Percentiles rank a stretch among this genome's conserved stretches.
Conservation (phyloP, 2,113 vertebrate species). For the Triplophysa tibetana region DNA sequence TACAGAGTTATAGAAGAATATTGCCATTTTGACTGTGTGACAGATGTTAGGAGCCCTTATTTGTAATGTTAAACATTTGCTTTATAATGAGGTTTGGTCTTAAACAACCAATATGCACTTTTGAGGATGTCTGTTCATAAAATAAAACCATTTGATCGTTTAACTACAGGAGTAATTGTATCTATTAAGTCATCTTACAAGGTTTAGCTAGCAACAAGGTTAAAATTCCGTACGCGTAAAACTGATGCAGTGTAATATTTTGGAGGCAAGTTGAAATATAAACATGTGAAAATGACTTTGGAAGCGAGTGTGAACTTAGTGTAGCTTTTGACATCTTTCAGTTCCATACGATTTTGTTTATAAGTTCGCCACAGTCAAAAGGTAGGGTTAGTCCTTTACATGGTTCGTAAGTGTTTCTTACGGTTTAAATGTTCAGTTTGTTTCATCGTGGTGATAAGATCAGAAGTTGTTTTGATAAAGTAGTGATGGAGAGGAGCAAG, state of each 20-base stretch:
- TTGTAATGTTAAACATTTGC: conserved; percentile 4
- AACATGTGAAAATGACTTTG: background rate
- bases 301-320: background rate
- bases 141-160: background rate
- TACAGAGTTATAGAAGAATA: background rate
- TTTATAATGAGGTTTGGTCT: conserved; percentile 7
- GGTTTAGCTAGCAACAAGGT: background rate
- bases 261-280: background rate
- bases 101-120: conserved; percentile 29
- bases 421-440: background rate
- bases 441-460: background rate
- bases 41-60: background rate
- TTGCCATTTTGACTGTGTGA: background rate
- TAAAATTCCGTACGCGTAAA: background rate
- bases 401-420: background rate
- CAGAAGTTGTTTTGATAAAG: conserved; percentile 2
- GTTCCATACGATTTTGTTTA: background rate
- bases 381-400: background rate
- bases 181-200: background rate
- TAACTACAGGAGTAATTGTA: background rate
- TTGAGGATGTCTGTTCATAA: background rate
- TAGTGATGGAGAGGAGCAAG: background rate
- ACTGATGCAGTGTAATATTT: background rate
- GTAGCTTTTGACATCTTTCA: conserved; percentile 7
- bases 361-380: background rate